Base-by-base conservation (phyloP, 2,888 invertebrate genomes). In the Iselma pallidipennis region DNA sequence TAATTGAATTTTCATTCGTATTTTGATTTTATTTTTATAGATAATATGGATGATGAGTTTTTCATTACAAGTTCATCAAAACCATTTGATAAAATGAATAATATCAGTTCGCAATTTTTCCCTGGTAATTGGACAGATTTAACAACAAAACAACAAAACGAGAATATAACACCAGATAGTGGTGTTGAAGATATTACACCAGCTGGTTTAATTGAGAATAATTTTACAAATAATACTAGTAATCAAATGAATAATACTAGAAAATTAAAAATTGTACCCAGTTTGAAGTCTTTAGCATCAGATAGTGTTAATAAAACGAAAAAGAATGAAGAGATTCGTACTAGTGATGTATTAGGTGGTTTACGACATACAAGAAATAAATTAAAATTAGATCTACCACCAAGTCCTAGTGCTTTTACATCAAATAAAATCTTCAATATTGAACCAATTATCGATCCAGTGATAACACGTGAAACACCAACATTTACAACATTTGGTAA, bases 21-120 rank as follows among this genome's bases (percentile, higher is more conserved):
- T 58, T 45, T 48, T 1, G 23, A 10, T 53, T 45, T 21, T 57
- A 12, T 53, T 52, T 50, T 52, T 23, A 6, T 49, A 66, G 66
- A 55, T 31, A 61, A 51, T 29, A 61, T 65, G 28, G 69, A 69
- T n/a, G 89, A 89, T 68, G 91, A 91, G 72, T 91, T 91, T 80
- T 91, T 87, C 81, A 89, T 91, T 70, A 89, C 89, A 69, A 88
- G 90, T 63, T 89, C 90, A 29, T 86, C 88, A 65, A 85, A 88
- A 57, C 90, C 90, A n/a, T 91, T 91, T 80, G 89, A 90, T 78
- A 77, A 82, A 59, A 79, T 82, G 58, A 85, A 85, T 67, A 84
- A 84, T 73, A 78, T 85, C 48, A 85, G 85, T 62, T 89, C 89
- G 75, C 89, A 90, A 81, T 90, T 90, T 83, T 90, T 90, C 83